phyloP scores from a whole-genome alignment of 2,113 vertebrate species.

The Gnathonemus longibarbis region DNA sequence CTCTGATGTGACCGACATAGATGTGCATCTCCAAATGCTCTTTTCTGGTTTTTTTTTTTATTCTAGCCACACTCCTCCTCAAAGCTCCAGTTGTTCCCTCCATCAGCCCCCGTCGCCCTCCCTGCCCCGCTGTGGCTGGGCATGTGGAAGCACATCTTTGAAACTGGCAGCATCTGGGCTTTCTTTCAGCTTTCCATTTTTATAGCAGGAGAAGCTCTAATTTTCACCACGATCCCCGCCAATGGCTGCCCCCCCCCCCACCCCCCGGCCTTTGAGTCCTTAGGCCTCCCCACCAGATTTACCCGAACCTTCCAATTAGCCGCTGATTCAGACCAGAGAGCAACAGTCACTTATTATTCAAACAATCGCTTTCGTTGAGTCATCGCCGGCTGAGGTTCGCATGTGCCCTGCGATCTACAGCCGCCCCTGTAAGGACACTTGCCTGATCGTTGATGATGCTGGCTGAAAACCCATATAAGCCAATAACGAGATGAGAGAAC shows the following conservation, averaged over 20 bases:
- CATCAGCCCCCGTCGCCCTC: background rate
- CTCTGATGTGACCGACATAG: background rate
- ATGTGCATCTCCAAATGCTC: background rate
- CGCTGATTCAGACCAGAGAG: conserved; percentile 9
- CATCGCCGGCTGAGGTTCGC: background rate
- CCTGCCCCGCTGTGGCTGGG: background rate
- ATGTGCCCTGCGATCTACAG: background rate
- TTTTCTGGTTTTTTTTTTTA: background rate
- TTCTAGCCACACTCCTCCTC: background rate
- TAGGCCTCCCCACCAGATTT: background rate
- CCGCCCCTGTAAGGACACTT: background rate
- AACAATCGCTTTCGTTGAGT: conserved; percentile 8
- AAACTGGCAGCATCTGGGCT: conserved; percentile 13
- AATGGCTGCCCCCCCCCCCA: background rate
- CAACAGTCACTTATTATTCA: conserved; percentile 15
- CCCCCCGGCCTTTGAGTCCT: background rate
- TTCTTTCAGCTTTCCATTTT: conserved; percentile 13
- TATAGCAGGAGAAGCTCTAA: conserved; percentile 15
- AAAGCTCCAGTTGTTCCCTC: conserved; percentile 1
- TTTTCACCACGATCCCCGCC: background rate
- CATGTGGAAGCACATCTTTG: background rate
- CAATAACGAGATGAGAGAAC: background rate
- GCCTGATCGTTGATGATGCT: background rate
- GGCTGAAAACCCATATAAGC: background rate
- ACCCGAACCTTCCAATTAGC: conserved; percentile 14